A percentile compares a stretch with the other conserved stretches of the same genome.
These are phyloP conservation scores for Pseudopipra pipra DNA, from an alignment of 2,113 vertebrate genomes.

Conservation along the genomic window DNA sequence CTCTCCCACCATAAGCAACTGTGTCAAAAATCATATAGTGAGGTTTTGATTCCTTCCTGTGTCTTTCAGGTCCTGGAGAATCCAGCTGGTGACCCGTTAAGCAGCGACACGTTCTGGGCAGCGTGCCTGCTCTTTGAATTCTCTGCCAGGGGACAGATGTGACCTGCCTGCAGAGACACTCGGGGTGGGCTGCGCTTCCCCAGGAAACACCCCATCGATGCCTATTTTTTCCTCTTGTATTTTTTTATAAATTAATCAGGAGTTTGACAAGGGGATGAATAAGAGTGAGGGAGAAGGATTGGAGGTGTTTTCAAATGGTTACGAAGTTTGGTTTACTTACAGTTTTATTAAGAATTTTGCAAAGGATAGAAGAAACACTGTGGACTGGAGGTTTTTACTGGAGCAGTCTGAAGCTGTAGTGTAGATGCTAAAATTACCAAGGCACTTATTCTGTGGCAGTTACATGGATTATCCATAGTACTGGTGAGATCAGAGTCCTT, in stretches of 20 bases:
- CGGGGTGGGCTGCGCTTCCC: not conserved
- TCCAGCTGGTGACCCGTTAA: not conserved
- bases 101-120: not conserved
- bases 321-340: not conserved
- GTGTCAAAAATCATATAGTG: not conserved
- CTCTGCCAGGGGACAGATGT: not conserved
- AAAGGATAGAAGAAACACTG: not conserved
- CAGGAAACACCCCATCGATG: not conserved
- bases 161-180: not conserved
- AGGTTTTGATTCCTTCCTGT: not conserved
- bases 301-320: not conserved
- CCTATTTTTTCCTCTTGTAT: not conserved
- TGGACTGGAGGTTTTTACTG: not conserved
- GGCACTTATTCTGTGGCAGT: not conserved
- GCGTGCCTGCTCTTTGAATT: slow-evolving; percentile 38
- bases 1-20: accelerated
- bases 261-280: not conserved
- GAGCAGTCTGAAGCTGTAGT: not conserved
- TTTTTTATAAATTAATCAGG: not conserved
- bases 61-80: slow-evolving; percentile 37
- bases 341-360: not conserved
- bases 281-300: not conserved
- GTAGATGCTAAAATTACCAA: not conserved
- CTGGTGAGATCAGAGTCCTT: not conserved
- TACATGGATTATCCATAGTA: not conserved